Conservation (phyloP, 2,888 invertebrate genomes). For the Eristalinus aeneus region DNA sequence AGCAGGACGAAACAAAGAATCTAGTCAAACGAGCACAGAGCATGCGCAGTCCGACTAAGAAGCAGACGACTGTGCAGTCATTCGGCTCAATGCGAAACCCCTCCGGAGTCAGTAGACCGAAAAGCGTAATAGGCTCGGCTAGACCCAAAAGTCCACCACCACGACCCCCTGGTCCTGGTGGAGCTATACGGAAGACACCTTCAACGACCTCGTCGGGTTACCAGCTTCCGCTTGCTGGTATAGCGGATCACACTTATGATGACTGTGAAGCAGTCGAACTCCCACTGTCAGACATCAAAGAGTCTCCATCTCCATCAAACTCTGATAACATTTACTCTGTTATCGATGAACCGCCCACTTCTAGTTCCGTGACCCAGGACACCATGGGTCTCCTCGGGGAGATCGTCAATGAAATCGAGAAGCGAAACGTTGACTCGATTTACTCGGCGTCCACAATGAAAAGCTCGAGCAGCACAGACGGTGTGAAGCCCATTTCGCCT, state of each 20-base stretch:
- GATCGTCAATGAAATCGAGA: slow-evolving; percentile 93
- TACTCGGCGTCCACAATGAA: slow-evolving; percentile 90
- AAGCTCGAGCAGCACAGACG: slow-evolving; percentile 81
- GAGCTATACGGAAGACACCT: slow-evolving; percentile 76
- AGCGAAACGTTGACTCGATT: slow-evolving; percentile 92
- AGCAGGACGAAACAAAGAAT: slow-evolving; percentile 81
- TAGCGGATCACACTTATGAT: slow-evolving; percentile 85
- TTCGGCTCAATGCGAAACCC: slow-evolving; percentile 93
- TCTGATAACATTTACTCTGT: slow-evolving; percentile 92
- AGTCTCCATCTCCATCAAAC: slow-evolving; percentile 82
- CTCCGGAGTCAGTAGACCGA: slow-evolving; percentile 85
- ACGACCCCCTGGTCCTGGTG: slow-evolving; percentile 83
- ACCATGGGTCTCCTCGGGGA: slow-evolving; percentile 91
- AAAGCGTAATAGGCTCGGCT: slow-evolving; percentile 83
- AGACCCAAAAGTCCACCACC: slow-evolving; percentile 90
- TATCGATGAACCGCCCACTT: slow-evolving; percentile 89
- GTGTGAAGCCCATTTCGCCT: slow-evolving; percentile 39
- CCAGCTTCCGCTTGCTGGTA: slow-evolving; percentile 82
- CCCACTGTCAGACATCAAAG: slow-evolving; percentile 84
- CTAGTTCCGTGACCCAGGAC: slow-evolving; percentile 80
- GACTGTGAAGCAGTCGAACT: slow-evolving; percentile 86
- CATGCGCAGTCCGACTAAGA: slow-evolving; percentile 85
- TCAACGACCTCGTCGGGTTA: slow-evolving; percentile 83
- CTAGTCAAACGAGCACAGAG: slow-evolving; percentile 89
- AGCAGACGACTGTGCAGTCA: slow-evolving; percentile 85